Evolutionary conservation across 2,113 vertebrate genomes (phyloP), one percentile per base, ranked within the genome.

Genomic region (Pao palembangensis): DNA sequence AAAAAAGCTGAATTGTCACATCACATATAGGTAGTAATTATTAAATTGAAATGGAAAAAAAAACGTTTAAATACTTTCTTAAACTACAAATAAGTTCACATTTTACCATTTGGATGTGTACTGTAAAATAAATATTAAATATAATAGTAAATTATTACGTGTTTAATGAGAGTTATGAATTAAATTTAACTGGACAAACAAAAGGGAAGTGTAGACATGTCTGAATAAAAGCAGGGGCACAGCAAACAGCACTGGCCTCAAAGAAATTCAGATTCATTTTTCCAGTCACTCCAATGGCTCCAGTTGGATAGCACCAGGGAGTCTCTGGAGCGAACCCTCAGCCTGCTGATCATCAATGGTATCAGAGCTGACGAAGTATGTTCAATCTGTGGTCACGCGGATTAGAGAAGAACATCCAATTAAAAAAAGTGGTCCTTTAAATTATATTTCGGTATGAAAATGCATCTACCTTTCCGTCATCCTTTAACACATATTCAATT

Each of bases 271-370:
- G 65, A 53, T 89, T 90, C 88, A 73, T 90, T 85, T 85, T 81
- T 80, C 91, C 90, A 92, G 1, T 43, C 10, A 48, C 74, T 89
- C 91, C 91, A 92, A 46, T 83, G 41, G 65, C 91, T 90, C 91
- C 91, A 92, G 58, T 58, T 2, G 1, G 89, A 90, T 53, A 25
- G 58, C 44, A 87, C 81, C 48, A 91, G 16, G 0, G 70, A 17
- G 67, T 92, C 91, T 67, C 90, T 87, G 84, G 81, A 90, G 19
- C 87, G 91, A 11, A 52, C 91, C 34, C 88, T 81, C 48, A 92
- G 73, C 61, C 53, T 74, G 43, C 68, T 84, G 74, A 88, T 75
- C 7, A 11, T 51, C 41, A 50, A 71, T 0, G 85, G 78, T 20
- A 92, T 73, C 58, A 51, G 2, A 23, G 34, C 0, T 12, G 67